Evolutionary conservation across 2,113 vertebrate species (phyloP).

Genomic region (Brachyhypopomus gauderio): DNA sequence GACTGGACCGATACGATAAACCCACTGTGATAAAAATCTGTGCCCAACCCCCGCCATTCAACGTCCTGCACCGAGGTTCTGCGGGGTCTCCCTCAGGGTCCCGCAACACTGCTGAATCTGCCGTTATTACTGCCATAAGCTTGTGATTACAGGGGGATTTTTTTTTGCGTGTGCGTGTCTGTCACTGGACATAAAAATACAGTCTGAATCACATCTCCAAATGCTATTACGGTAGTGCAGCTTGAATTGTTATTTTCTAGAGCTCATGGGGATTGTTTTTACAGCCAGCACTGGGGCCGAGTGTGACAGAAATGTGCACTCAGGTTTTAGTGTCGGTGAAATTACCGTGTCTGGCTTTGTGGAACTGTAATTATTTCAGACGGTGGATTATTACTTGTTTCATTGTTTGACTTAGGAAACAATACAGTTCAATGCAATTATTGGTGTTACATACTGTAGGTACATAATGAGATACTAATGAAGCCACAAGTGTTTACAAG

Average conservation of each 20-base stretch:
- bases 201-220: constrained; percentile 20
- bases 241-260: constrained; percentile 1
- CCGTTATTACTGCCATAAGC: constrained; percentile 43
- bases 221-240: constrained; percentile 5
- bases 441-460: too few relatives aligned
- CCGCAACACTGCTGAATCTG: constrained; percentile 25
- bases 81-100: constrained; percentile 6
- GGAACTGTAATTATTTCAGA: neutral
- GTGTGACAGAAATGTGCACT: neutral
- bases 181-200: neutral
- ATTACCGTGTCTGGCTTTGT: neutral
- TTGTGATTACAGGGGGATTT: constrained; percentile 38
- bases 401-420: neutral
- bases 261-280: neutral
- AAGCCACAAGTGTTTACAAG: too few relatives aligned
- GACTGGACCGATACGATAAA: constrained; percentile 26
- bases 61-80: constrained; percentile 13
- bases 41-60: constrained; percentile 20
- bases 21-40: constrained; percentile 20
- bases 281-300: neutral
- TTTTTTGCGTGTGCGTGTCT: neutral
- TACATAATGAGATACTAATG: too few relatives aligned
- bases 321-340: neutral
- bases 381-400: neutral
- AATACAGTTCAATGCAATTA: neutral